Evolutionary conservation across 1,140 invertebrate genomes (phyloP), one percentile per base, ranked within the genome.

Genomic region (Acromyrmex echinatior): DNA sequence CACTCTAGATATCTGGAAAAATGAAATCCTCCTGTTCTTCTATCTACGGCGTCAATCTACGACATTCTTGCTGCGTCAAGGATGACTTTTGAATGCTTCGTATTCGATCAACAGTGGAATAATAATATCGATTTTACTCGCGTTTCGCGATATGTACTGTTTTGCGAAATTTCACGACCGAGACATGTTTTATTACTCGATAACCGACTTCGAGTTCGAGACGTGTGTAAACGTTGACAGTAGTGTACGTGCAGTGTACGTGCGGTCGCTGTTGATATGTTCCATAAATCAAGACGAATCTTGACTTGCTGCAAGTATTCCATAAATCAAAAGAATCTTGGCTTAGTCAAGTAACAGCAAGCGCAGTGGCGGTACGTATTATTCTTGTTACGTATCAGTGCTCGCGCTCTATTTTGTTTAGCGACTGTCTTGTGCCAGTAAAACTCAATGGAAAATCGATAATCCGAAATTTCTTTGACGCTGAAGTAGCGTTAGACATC

Each of bases 261-360:
- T 68, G 79, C 79, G 31, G 66, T 51, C 31, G 53, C 31, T 21
- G 79, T 45, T 81, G 66, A 81, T 71, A 81, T 21, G 68, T 74
- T 74, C n/a, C 70, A 84, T 76, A 84, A 84, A 84, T 84, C 80
- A 84, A 84, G 70, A 51, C 28, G 80, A 45, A 49, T 84, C 58
- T 84, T 84, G 70, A 84, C 58, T 84, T 45, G 25, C 35, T 76
- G 70, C 70, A 39, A 84, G 39, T 84, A 84, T 84, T 60, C 70
- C 70, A 84, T 84, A 84, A 84, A 84, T 84, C 80, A 84, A 84
- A 58, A 76, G 56, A 58, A 76, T 84, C 70, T 84, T 76, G 39
- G 56, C 70, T 71, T 51, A 35, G 56, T 35, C 70, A 39, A 74
- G 56, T 74, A 60, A 14, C 39, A 39, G 28, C 53, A 39, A 73